Conservation (phyloP, 92 coral and sea anemone species). For the Porites lobata region DNA sequence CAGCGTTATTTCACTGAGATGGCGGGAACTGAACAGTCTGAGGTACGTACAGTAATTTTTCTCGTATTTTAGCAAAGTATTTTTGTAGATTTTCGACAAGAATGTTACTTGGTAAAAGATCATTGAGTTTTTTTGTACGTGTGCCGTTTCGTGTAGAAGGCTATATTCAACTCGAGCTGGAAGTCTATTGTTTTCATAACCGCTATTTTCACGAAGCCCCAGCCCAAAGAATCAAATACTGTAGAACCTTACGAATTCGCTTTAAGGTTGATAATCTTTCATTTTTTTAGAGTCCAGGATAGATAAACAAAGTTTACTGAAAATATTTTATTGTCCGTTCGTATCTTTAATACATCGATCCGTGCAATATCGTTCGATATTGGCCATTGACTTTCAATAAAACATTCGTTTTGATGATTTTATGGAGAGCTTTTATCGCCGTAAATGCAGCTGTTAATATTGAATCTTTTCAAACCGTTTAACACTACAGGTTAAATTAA, state of each 20-base stretch:
- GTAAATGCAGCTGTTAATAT: neutral
- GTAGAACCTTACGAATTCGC: neutral
- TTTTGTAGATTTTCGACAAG: too few species aligned
- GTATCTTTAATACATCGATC: neutral
- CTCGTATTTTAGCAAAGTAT: neutral
- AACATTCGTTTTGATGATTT: neutral
- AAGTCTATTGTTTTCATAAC: neutral
- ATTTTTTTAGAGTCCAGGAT: neutral
- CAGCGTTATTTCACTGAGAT: neutral
- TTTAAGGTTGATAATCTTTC: neutral
- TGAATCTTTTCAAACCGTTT: neutral
- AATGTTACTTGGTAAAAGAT: neutral
- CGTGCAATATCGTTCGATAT: neutral
- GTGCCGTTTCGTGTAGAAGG: neutral
- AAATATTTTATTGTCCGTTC: neutral
- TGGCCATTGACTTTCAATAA: neutral
- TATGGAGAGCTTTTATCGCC: neutral
- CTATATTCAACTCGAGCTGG: neutral
- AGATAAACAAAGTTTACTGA: neutral
- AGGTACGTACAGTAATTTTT: neutral
- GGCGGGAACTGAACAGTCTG: slow-evolving; percentile 19
- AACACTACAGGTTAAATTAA: neutral
- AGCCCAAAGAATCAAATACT: neutral
- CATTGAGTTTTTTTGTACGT: neutral
- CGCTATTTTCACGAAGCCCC: too few species aligned